Base-by-base conservation (phyloP, 2,797 vertebrate species). In the Melanogrammus aeglefinus region DNA sequence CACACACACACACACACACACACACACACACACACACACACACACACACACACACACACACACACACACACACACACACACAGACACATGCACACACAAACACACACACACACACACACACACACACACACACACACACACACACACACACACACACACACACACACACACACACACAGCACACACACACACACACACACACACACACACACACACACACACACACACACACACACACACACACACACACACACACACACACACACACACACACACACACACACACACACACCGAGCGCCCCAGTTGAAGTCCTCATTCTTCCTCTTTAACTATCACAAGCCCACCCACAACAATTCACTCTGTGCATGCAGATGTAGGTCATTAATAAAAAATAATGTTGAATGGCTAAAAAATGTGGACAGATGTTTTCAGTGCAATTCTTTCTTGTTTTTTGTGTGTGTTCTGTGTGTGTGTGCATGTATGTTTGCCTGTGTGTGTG, bases 241-340 rank as follows among this genome's bases (percentile, higher is more conserved):
- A 44, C 41, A 44, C 41, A 44, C 41, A 12, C 41, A 44, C 41
- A 44, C 41, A 44, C 9, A 44, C 41, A 44, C 10, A 44, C 41
- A 44, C 41, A 41, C 39, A 41, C 39, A 41, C 39, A 41, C 39
- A 41, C 39, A 41, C 39, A 41, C 39, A 41, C 39, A 41, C 39
- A 41, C 39, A 41, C 39, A 41, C 39, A 41, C 39, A 41, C 44
- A 74, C n/a, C 1, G 44, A 75, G 75, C 76, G 79, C 66, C 69
- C 72, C 38, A 41, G 78, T 84, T 63, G 41, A 16, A 18, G 72
- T 47, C 44, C 73, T 21, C 41, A 57, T 73, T 41, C 66, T 39
- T 71, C 73, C 57, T 70, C 74, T 18, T 41, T 33, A 69, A 66
- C 36, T 2, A 70, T 29, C n/a, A 39, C 36, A 16, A 35, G 74